Evolutionary conservation across 2,797 vertebrate genomes (phyloP).

Genomic region (Phrynocephalus guinanensis): DNA sequence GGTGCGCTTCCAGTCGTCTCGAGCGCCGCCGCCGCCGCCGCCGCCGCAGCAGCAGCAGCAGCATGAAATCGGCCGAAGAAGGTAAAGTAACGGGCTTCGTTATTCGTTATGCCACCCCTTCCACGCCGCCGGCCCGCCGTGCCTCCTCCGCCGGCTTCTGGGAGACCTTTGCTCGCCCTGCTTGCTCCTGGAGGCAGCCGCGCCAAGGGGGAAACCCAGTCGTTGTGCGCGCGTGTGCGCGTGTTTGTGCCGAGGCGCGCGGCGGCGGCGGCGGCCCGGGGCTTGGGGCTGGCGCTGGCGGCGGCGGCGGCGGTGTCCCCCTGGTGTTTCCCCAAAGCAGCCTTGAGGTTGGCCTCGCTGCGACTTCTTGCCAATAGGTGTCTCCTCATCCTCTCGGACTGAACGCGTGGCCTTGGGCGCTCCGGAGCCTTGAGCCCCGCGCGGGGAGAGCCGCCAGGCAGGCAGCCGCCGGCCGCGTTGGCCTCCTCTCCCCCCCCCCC

Average conservation of each 20-base stretch:
- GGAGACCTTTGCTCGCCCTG: not conserved
- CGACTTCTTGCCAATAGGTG: conserved; percentile 76
- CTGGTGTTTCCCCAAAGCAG: conserved; percentile 72
- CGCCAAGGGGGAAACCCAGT: not conserved
- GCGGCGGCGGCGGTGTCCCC: conserved; percentile 62
- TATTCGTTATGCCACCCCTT: not conserved
- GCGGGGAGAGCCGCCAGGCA: not conserved
- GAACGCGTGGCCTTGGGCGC: conserved; percentile 38
- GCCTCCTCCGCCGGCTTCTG: not conserved
- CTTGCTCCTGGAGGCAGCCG: not conserved
- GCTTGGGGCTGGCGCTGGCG: conserved; percentile 19
- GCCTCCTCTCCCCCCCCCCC: not conserved
- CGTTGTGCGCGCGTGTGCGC: not conserved
- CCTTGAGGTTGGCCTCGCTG: conserved; percentile 57
- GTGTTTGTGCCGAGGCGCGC: not conserved
- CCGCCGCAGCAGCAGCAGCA: conserved; percentile 74
- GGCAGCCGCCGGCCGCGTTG: fast-evolving
- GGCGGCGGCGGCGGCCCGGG: not conserved
- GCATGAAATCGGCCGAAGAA: conserved; percentile 96
- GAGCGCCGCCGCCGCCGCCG: no score
- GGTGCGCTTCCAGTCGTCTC: conserved; percentile 76
- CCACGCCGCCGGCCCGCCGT: no score
- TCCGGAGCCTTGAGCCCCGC: not conserved
- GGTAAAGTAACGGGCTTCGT: conserved; percentile 76
- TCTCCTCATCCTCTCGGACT: conserved; percentile 66